These are phyloP conservation scores for Carapus acus DNA, from an alignment of 2,797 vertebrate species.

Conservation along the genomic window DNA sequence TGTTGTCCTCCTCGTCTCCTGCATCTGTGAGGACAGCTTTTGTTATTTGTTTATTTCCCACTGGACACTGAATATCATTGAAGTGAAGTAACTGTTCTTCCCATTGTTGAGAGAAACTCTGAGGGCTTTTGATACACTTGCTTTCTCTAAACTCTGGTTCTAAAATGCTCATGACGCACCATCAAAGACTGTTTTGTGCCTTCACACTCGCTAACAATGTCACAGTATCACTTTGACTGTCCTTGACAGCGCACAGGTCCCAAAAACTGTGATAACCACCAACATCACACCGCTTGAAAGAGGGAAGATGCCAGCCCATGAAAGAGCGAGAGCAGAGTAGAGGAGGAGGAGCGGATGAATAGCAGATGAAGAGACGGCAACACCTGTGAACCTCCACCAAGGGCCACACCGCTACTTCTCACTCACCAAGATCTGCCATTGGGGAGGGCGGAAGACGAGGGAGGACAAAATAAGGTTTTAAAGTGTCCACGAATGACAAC, in stretches of 20 bases:
- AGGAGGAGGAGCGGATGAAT: conserved; percentile 5
- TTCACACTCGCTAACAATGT: conserved; percentile 35
- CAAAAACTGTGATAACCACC: conserved; percentile 37
- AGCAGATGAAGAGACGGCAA: conserved; percentile 23
- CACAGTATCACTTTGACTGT: conserved; percentile 31
- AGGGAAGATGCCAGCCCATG: conserved; percentile 9
- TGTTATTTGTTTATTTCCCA: conserved; percentile 5
- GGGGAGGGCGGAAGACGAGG: not conserved
- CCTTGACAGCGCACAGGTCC: conserved; percentile 55
- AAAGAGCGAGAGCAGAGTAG: not conserved
- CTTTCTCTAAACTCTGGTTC: conserved; percentile 35
- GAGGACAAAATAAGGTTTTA: conserved; percentile 13
- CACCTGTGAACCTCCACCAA: conserved; percentile 26
- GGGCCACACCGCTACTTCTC: conserved; percentile 19
- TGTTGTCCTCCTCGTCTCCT: no score
- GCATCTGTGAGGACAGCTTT: not conserved
- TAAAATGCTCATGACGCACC: conserved; percentile 43
- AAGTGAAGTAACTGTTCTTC: conserved; percentile 10
- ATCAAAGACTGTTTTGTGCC: conserved; percentile 47
- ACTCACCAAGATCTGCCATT: conserved; percentile 22
- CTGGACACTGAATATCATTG: conserved; percentile 2
- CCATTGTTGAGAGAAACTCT: conserved; percentile 9
- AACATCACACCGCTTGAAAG: conserved; percentile 11
- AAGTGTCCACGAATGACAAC: conserved; percentile 19
- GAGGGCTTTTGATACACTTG: conserved; percentile 46